Evolutionary conservation across 2,888 invertebrate species (phyloP), one percentile per base, ranked within the genome.

Genomic region (Macrosoma leucophasiata): DNA sequence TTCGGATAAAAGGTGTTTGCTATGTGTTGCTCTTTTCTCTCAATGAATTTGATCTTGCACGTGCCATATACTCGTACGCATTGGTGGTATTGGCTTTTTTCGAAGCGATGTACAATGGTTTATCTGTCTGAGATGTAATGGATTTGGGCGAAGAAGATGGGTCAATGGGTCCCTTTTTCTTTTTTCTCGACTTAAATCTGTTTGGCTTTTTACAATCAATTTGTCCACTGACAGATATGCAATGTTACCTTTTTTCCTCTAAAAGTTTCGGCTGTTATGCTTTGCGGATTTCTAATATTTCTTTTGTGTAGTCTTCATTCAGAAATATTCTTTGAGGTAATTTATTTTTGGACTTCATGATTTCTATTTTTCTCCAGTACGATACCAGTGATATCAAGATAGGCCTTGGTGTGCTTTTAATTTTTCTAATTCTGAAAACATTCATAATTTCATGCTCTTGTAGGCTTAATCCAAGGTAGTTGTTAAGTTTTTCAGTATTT

Each of bases 301-400:
- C 13, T 10, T 29, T 29, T 20, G 13, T 18, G 9, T 11, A 29
- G 20, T 29, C 29, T 5, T 29, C 21, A 4, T 18, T 8, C 3
- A 21, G 11, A 29, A 19, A 29, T 3, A 29, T 19, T 6, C 13
- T 11, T 29, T 7, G 4, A 2, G 10, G 20, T 19, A 19, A 10
- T 29, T 12, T 29, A n/a, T 29, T 29, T 29, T 20, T 29, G 19
- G 3, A 29, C 18, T 12, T 29, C 29, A 29, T 29, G 15, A 19
- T 29, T 29, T 29, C 29, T 19, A 29, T 29, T 29, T 29, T 29
- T 11, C 29, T 29, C 29, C 29, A 29, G 20, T 29, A 29, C 12
- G 20, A 20, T 29, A 29, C 29, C 18, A 20, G 20, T 29, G 20
- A 29, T 3, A 29, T 21, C 14, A 20, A 20, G 11, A 19, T 29